Base-by-base conservation (phyloP, 92 coral and sea anemone species). In the Epizoanthus scotinus region DNA sequence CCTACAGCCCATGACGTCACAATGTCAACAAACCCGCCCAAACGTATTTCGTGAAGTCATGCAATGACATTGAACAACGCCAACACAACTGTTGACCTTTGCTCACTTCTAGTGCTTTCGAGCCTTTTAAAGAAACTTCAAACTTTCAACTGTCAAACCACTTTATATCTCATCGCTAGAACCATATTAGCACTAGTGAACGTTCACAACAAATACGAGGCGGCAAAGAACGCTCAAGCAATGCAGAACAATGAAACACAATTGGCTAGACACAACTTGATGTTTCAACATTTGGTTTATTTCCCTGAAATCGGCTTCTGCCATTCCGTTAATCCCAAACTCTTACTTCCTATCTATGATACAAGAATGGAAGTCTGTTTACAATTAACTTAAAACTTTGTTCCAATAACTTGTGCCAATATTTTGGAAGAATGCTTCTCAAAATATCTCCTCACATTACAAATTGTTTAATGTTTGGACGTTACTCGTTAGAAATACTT, bases 11-110 rank as follows among this genome's bases (percentile, higher is more conserved):
- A 47, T 47, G 81, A 75, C 81, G 81, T 75, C 81, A 75, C 52
- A 73, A 20, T 75, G 24, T 40, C 13, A 75, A 75, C 81, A 75
- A 75, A 58, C 52, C 67, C 68, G 27, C 67, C 81, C 67, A 75
- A 21, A 74, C 80, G 21, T 38, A 53, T 66, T 12, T 44, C 28
- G 63, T 72, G 49, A 53, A 26, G 78, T 71, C 78, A 71, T 71
- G 78, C 78, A 50, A 52, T 22, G 22, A 25, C 13, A 19, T 12
- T 15, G 65, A 25, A 2, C n/a, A 25, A 47, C 19, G 6, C 19
- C 19, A 2, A 26, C 40, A 8, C 31, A 27, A 52, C 14, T 9
- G 15, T 31, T 75, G 81, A 75, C 81, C 81, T 75, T 75, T 75
- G 29, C 29, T 40, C 53, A 31, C 38, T 34, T 34, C 8, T 34